These are phyloP conservation scores for cattle (Bos taurus) DNA, from an alignment of 2,113 vertebrate species.

Conservation along the genomic window DNA sequence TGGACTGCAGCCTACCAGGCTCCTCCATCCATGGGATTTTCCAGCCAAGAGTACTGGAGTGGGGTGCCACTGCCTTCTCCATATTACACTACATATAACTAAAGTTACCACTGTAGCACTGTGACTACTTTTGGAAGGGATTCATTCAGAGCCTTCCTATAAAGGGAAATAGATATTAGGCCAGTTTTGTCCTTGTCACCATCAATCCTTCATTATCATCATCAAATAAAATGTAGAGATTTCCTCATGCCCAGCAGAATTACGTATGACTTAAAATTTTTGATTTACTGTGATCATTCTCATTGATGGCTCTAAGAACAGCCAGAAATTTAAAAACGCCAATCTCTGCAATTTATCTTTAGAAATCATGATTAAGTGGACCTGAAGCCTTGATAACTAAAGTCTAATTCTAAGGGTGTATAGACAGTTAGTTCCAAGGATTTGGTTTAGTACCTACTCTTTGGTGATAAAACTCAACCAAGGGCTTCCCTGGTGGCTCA, in stretches of 20 bases:
- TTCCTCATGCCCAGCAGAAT: background rate
- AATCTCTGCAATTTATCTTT: background rate
- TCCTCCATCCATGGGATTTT: too few relatives aligned
- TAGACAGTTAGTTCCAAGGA: background rate
- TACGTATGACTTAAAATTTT: background rate
- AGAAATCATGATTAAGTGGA: background rate
- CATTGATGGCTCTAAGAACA: background rate
- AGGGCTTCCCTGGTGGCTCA: background rate
- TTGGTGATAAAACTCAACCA: background rate
- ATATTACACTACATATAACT: background rate
- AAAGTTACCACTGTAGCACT: background rate
- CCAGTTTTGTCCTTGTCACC: background rate
- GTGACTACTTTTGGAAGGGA: background rate
- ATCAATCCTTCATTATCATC: background rate
- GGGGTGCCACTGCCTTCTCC: too few relatives aligned
- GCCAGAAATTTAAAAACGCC: conserved; percentile 5
- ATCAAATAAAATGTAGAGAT: background rate
- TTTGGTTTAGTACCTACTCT: background rate
- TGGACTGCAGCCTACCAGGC: too few relatives aligned
- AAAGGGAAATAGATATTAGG: background rate
- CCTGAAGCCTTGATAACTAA: background rate
- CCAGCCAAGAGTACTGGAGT: too few relatives aligned
- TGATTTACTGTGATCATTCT: background rate
- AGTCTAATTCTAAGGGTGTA: background rate
- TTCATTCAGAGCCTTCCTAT: background rate